phyloP scores from a whole-genome alignment of 1,140 invertebrate species.

The Subanguina moxae region DNA sequence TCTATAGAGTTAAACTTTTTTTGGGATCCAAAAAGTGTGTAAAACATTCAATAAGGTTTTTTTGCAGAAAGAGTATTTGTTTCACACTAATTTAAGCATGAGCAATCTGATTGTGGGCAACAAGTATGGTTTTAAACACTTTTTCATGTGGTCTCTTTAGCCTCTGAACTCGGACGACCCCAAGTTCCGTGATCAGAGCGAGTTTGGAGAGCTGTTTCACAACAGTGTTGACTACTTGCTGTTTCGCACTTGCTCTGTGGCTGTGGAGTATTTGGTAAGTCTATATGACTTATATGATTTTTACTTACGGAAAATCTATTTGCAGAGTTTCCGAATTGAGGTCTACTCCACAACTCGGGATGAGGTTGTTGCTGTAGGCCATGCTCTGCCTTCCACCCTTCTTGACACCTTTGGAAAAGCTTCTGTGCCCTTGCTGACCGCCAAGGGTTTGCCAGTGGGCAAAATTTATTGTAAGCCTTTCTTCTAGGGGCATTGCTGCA shows the following conservation, averaged over 20 bases:
- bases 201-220: constrained; percentile 48
- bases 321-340: constrained; percentile 55
- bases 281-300: background rate
- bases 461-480: constrained; percentile 44
- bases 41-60: too few relatives aligned
- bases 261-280: constrained; percentile 53
- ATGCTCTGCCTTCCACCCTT: constrained; percentile 55
- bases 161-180: constrained; percentile 41
- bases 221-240: constrained; percentile 53
- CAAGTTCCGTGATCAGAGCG: constrained; percentile 40
- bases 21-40: too few relatives aligned
- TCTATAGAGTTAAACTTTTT: too few relatives aligned
- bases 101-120: too few relatives aligned
- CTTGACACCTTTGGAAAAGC: constrained; percentile 52
- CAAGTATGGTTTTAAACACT: too few relatives aligned
- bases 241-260: constrained; percentile 50
- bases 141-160: background rate
- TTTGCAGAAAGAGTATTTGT: background rate
- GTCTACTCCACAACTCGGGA: constrained; percentile 35
- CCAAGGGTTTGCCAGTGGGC: constrained; percentile 51
- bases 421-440: constrained; percentile 50
- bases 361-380: constrained; percentile 46
- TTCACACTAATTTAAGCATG: too few relatives aligned
- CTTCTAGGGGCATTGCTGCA: constrained; percentile 3
- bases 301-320: background rate